phyloP scores from a whole-genome alignment of 2,797 vertebrate genomes.

The Microctenopoma stevenorrisi region DNA sequence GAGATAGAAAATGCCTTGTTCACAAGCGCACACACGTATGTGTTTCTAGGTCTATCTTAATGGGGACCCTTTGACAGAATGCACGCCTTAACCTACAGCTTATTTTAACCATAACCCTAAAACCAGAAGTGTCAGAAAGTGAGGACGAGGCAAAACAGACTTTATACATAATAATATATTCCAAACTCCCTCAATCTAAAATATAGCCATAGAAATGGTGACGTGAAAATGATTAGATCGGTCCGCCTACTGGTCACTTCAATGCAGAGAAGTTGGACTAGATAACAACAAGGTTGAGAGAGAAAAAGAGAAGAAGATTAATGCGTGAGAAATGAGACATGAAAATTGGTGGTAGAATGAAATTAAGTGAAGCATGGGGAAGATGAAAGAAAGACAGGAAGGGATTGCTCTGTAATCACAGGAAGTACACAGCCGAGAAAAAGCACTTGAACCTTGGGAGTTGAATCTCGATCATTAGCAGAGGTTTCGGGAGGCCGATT shows the following conservation, averaged over 20 bases:
- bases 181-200: too few species aligned
- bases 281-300: constrained; percentile 29
- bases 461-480: constrained; percentile 12
- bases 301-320: not conserved
- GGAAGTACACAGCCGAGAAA: constrained; percentile 9
- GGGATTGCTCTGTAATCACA: constrained; percentile 23
- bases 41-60: not conserved
- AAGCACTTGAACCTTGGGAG: constrained; percentile 1
- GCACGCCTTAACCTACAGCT: not conserved
- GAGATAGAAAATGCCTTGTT: constrained; percentile 52
- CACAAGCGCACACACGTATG: not conserved
- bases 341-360: constrained; percentile 21
- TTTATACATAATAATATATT: too few species aligned
- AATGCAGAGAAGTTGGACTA: constrained; percentile 52
- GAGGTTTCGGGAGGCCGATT: constrained; percentile 17
- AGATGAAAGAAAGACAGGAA: constrained; percentile 40
- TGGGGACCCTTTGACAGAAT: too few species aligned
- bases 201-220: not conserved
- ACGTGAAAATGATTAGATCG: constrained; percentile 42
- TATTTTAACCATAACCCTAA: not conserved
- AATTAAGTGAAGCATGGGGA: constrained; percentile 1
- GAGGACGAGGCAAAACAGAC: too few species aligned
- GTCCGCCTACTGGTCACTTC: constrained; percentile 62
- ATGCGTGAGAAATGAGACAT: constrained; percentile 9
- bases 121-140: not conserved